Evolutionary conservation across 2,888 invertebrate genomes (phyloP).

Genomic region (Agriopis aurantiaria): DNA sequence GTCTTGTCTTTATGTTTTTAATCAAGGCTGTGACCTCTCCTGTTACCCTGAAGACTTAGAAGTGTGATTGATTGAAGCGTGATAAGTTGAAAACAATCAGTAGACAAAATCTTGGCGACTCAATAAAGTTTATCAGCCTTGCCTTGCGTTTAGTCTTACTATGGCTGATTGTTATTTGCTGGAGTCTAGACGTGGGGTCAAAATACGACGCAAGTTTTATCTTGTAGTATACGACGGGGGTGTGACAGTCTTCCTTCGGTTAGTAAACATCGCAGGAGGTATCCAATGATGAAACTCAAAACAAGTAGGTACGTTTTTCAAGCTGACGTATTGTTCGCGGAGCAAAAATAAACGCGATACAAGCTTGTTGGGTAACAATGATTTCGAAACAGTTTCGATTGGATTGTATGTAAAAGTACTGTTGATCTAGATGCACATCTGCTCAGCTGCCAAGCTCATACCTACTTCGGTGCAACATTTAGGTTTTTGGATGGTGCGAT

Average conservation of each 20-base stretch:
- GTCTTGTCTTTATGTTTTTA: conserved; percentile 42
- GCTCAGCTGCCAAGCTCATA: too few species aligned
- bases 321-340: conserved; percentile 9
- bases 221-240: conserved; percentile 31
- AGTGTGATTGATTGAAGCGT: conserved; percentile 60
- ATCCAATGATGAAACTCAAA: conserved; percentile 48
- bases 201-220: conserved; percentile 46
- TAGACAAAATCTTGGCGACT: conserved; percentile 13
- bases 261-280: conserved; percentile 51
- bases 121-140: conserved; percentile 23
- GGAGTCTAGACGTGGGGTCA: conserved; percentile 49
- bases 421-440: too few species aligned
- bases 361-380: conserved; percentile 4
- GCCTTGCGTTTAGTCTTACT: conserved; percentile 3
- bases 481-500: background rate
- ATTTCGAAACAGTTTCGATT: background rate
- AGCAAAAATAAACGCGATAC: conserved; percentile 18
- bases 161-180: conserved; percentile 26
- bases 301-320: conserved; percentile 42
- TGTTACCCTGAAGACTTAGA: conserved; percentile 54
- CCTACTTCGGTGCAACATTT: too few species aligned
- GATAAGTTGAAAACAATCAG: conserved; percentile 49
- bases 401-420: too few species aligned
- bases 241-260: conserved; percentile 49
- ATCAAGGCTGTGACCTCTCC: conserved; percentile 54